Base-by-base conservation (phyloP, 2,797 vertebrate genomes). In the Hypotaenidia philippensis region DNA sequence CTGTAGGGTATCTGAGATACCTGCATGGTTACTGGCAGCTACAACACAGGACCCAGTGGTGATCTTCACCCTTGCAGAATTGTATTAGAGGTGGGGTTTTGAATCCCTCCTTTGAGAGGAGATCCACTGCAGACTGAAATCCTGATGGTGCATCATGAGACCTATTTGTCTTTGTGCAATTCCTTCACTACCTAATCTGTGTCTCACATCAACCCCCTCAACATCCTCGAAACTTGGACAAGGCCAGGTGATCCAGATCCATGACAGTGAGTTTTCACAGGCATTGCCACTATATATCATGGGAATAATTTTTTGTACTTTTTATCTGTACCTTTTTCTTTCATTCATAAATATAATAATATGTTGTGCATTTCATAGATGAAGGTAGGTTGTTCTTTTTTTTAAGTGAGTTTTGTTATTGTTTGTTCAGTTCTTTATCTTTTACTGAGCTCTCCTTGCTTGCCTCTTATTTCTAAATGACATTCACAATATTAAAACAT, bases 261-360 rank as follows among this genome's bases (percentile, higher is more conserved):
- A 12, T 0, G 0, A 26, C 1, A 50, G 6, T 0, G 1, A 59
- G n/a, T 60, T 70, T 83, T 75, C 23, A 50, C 2, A 36, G 20
- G 20, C 49, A 14, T 50, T 80, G 27, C 36, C 49, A 41, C 38
- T 50, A 4, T 63, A 76, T 50, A n/a, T 20, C 10, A 29, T 13
- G 23, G 16, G 32, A 92, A 64, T 59, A 31, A 19, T 8, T 68
- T 49, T 57, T 60, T 59, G 21, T 57, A 38, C 60, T 55, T 8
- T 78, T 70, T 49, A 27, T 6, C 19, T 70, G 5, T 31, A 29
- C 6, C 14, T 11, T 81, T 11, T 81, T 61, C 4, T 23, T 6
- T n/a, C 25, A 56, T 21, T 25, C 70, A 70, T 11, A 81, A 94
- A 63, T 61, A 36, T 21, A 91, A 26, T 10, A 31, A 0, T 26